A percentile compares a stretch with the other conserved stretches of the same genome.
These are phyloP conservation scores for Myzus persicae DNA, from an alignment of 1,140 invertebrate genomes.

Conservation along the genomic window DNA sequence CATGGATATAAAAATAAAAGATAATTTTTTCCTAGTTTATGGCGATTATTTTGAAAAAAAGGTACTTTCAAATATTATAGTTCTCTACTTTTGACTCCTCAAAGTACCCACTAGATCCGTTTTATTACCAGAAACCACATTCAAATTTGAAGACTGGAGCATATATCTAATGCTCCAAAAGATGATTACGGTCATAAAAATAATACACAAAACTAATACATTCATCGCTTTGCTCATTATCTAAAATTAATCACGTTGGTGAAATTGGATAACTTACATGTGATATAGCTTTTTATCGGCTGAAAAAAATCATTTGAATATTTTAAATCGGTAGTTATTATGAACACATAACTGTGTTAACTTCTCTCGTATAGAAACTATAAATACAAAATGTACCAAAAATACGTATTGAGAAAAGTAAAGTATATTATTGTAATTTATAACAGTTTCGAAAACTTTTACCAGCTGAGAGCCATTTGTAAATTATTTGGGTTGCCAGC, in stretches of 20 bases:
- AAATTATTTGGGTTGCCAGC: neutral
- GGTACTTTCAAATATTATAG: neutral
- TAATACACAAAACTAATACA: neutral
- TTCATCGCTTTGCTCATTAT: neutral
- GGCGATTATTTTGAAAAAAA: neutral
- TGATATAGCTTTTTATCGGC: neutral
- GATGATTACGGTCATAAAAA: neutral
- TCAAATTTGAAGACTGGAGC: neutral
- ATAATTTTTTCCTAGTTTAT: neutral
- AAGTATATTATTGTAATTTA: neutral
- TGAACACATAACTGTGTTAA: neutral
- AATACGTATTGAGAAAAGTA: neutral
- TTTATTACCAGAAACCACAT: neutral
- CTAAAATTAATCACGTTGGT: neutral
- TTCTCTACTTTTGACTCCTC: neutral
- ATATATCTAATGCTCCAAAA: neutral
- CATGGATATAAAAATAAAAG: neutral
- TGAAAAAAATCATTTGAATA: neutral
- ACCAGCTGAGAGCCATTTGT: neutral
- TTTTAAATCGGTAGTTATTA: neutral
- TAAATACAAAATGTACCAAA: neutral
- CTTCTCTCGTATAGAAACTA: neutral
- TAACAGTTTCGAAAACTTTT: neutral
- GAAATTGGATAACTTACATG: neutral
- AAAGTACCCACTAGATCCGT: neutral